phyloP scores from a whole-genome alignment of 1,140 invertebrate species.

The Solenopsis invicta region DNA sequence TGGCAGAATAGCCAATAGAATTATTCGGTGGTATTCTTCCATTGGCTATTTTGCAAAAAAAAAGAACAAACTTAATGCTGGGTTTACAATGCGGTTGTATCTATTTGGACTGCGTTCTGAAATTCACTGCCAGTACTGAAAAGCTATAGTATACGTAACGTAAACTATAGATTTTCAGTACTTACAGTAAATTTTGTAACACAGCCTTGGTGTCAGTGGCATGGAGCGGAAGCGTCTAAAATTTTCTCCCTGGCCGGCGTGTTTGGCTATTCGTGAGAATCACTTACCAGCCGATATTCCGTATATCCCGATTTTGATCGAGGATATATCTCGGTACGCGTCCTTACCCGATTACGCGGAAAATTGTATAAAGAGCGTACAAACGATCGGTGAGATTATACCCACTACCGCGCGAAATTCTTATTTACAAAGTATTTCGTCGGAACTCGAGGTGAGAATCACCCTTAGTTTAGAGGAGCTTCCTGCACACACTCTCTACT shows the following conservation, averaged over 20 bases:
- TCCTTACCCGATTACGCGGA: constrained; percentile 21
- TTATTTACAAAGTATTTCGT: constrained; percentile 31
- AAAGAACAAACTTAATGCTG: no score
- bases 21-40: no score
- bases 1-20: no score
- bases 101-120: no score
- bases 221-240: background rate
- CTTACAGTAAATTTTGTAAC: no score
- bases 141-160: no score
- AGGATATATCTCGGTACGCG: constrained; percentile 44
- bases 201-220: no score
- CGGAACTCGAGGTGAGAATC: constrained; percentile 22
- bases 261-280: constrained; percentile 54
- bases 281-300: constrained; percentile 38
- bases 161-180: no score
- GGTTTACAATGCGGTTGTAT: no score
- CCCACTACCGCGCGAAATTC: background rate
- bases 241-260: constrained; percentile 33
- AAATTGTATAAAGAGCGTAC: constrained; percentile 62
- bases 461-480: constrained; percentile 33
- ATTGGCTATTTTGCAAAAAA: no score
- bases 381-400: constrained; percentile 66
- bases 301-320: constrained; percentile 54
- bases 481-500: constrained; percentile 1
- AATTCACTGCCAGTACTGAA: no score